Percentiles rank a stretch among this genome's conserved stretches.
Conservation (phyloP, 2,888 invertebrate species). For the Frankliniella fusca region DNA sequence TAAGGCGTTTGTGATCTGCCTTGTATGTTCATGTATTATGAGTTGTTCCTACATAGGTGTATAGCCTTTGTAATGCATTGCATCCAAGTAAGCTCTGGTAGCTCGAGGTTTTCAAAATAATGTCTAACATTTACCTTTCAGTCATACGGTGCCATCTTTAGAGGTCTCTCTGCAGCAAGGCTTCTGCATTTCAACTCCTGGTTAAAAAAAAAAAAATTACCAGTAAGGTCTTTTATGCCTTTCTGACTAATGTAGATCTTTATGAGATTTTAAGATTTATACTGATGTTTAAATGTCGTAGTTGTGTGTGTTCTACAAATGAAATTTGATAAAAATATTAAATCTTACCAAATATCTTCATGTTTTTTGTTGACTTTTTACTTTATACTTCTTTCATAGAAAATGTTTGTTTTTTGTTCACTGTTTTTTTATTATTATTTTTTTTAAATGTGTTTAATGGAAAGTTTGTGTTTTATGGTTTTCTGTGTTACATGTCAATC, state of each 20-base stretch:
- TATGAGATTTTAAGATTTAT: constrained; percentile 38
- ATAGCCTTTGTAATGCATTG: neutral
- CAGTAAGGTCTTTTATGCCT: constrained; percentile 36
- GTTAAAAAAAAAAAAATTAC: constrained; percentile 20
- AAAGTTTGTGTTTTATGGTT: constrained; percentile 36
- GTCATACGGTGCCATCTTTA: constrained; percentile 37
- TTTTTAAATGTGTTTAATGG: constrained; percentile 35
- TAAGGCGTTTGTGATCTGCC: constrained; percentile 10
- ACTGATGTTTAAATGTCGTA: constrained; percentile 37
- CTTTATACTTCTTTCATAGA: constrained; percentile 36
- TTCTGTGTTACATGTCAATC: constrained; percentile 25
- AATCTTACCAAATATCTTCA: constrained; percentile 34
- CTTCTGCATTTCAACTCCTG: constrained; percentile 34
- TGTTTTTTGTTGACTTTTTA: constrained; percentile 36
- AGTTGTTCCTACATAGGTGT: constrained; percentile 10
- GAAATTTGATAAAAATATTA: constrained; percentile 25
- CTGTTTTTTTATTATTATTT: constrained; percentile 28
- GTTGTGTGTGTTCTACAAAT: constrained; percentile 35
- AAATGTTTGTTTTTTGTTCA: constrained; percentile 32
- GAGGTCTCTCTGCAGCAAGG: constrained; percentile 34
- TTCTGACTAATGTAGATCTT: constrained; percentile 39
- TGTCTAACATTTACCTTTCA: constrained; percentile 34
- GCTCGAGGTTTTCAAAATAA: constrained; percentile 30
- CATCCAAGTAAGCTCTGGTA: constrained; percentile 34
- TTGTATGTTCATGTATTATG: neutral